These are phyloP conservation scores for Acronicta alni DNA, from an alignment of 2,888 invertebrate genomes.

Conservation along the genomic window DNA sequence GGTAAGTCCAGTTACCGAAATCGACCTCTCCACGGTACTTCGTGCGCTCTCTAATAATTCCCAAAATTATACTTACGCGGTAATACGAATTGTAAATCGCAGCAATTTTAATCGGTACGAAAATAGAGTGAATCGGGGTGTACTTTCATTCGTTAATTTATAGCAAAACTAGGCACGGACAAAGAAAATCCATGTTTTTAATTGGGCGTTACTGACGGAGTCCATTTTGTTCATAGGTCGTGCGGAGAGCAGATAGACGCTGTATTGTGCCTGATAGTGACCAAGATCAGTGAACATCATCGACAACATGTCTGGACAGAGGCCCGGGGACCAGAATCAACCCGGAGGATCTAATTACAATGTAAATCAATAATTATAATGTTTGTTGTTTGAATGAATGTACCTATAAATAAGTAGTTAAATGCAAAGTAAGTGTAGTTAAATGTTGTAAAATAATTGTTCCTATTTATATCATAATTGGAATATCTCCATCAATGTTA, in stretches of 20 bases:
- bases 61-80: slow-evolving; percentile 24
- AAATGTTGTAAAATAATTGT: too few species aligned
- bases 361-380: too few species aligned
- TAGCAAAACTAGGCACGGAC: not conserved
- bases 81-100: slow-evolving; percentile 2
- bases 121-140: slow-evolving; percentile 5
- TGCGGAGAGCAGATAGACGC: not conserved
- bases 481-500: too few species aligned
- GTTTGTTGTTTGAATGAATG: too few species aligned
- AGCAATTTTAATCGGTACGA: not conserved
- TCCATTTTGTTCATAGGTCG: slow-evolving; percentile 25
- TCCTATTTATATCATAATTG: too few species aligned
- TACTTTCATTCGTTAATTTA: slow-evolving; percentile 6
- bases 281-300: too few species aligned
- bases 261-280: not conserved
- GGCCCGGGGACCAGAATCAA: too few species aligned
- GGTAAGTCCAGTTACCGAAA: slow-evolving; percentile 70
- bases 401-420: too few species aligned
- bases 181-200: slow-evolving; percentile 9
- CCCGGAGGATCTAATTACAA: too few species aligned
- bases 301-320: too few species aligned
- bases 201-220: not conserved
- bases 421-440: too few species aligned
- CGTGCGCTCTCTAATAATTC: slow-evolving; percentile 57
- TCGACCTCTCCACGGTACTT: slow-evolving; percentile 75